phyloP scores from a whole-genome alignment of 2,888 invertebrate species.

The Oscheius sp. region DNA sequence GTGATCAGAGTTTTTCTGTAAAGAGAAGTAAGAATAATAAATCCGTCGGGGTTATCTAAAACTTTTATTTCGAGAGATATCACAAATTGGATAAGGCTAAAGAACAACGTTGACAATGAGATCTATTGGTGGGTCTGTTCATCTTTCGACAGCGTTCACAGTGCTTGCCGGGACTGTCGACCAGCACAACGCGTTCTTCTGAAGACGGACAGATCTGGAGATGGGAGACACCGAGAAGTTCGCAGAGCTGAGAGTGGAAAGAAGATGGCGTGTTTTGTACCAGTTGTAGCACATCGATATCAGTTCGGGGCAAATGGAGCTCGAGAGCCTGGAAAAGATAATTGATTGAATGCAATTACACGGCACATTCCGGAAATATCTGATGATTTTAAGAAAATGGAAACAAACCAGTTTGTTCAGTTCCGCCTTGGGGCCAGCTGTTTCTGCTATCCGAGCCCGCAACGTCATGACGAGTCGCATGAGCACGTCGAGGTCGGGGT shows the following conservation, averaged over 20 bases:
- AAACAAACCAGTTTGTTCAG: slow-evolving; percentile 45
- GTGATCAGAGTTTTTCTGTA: too few species aligned
- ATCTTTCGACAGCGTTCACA: slow-evolving; percentile 57
- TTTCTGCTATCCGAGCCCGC: slow-evolving; percentile 40
- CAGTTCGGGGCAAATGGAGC: neutral
- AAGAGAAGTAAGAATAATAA: too few species aligned
- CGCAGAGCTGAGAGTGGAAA: slow-evolving; percentile 43
- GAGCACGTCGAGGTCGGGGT: slow-evolving; percentile 36
- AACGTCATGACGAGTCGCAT: slow-evolving; percentile 40
- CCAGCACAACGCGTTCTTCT: slow-evolving; percentile 27
- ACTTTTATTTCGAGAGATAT: neutral
- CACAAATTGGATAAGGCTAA: slow-evolving; percentile 25
- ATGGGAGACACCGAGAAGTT: slow-evolving; percentile 46
- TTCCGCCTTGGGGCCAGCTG: slow-evolving; percentile 53
- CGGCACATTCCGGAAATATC: too few species aligned
- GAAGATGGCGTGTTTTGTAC: neutral
- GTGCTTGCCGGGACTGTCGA: slow-evolving; percentile 33
- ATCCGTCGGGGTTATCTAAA: neutral
- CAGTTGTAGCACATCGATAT: neutral
- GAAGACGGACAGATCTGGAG: neutral
- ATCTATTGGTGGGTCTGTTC: slow-evolving; percentile 34
- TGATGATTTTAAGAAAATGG: neutral
- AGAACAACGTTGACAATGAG: slow-evolving; percentile 40
- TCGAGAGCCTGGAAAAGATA: slow-evolving; percentile 13
- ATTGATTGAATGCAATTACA: too few species aligned